Conservation (phyloP, 1,140 invertebrate species). For the Vanessa tameamea region DNA sequence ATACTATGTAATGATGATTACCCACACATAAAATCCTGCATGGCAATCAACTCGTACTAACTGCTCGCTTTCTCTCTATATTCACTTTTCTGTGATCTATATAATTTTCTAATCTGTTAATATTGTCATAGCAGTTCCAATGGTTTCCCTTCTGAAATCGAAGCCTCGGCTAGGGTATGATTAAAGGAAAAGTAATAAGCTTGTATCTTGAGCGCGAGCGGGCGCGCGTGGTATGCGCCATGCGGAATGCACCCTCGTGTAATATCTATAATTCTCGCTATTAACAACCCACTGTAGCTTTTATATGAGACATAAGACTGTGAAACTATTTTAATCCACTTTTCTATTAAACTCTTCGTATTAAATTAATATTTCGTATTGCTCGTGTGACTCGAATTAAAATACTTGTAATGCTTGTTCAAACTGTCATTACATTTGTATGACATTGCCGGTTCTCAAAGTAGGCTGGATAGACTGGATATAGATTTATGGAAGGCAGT, state of each 20-base stretch:
- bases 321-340: slow-evolving; percentile 12
- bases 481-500: too few species aligned
- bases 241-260: neutral
- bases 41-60: too few species aligned
- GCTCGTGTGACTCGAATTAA: neutral
- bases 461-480: too few species aligned
- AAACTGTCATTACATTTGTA: neutral
- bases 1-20: too few species aligned
- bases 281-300: neutral
- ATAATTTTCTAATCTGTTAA: too few species aligned
- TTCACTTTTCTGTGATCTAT: too few species aligned
- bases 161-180: neutral
- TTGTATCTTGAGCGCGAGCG: neutral
- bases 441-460: neutral
- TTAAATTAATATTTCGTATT: neutral
- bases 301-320: neutral
- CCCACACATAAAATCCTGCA: too few species aligned
- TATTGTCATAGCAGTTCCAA: too few species aligned
- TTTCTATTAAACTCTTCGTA: neutral
- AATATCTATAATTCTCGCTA: slow-evolving; percentile 3
- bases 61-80: too few species aligned
- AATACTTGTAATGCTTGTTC: neutral
- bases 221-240: neutral
- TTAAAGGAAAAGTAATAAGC: neutral
- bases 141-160: too few species aligned